Evolutionary conservation across 2,888 invertebrate genomes (phyloP).

Genomic region (Spodoptera picta): DNA sequence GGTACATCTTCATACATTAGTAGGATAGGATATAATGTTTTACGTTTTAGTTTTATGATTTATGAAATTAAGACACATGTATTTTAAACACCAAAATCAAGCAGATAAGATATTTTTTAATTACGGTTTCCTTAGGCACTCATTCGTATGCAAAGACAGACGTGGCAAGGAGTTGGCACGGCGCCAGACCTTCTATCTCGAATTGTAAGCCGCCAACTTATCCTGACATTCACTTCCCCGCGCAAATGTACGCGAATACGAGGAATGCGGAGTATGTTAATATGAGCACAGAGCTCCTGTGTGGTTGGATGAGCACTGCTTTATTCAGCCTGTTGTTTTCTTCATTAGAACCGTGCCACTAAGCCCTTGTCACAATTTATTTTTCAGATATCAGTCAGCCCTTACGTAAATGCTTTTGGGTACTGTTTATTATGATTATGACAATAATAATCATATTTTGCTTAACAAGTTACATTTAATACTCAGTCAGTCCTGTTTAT

Average conservation of each 20-base stretch:
- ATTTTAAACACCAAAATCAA: slow-evolving; percentile 1
- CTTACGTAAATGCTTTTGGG: slow-evolving; percentile 15
- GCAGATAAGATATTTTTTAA: slow-evolving; percentile 61
- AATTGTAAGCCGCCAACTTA: slow-evolving; percentile 72
- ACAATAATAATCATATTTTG: neutral
- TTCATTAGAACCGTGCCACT: slow-evolving; percentile 70
- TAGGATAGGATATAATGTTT: too few relatives aligned
- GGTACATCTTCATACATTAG: too few relatives aligned
- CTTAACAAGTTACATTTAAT: neutral
- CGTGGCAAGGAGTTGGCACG: slow-evolving; percentile 72
- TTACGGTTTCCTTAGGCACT: slow-evolving; percentile 55
- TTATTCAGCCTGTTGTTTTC: slow-evolving; percentile 73
- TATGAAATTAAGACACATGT: neutral
- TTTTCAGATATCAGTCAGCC: slow-evolving; percentile 45
- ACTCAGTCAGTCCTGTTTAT: too few relatives aligned
- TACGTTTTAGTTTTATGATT: too few relatives aligned
- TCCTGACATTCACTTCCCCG: slow-evolving; percentile 61
- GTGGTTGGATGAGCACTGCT: slow-evolving; percentile 62
- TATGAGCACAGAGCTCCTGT: slow-evolving; percentile 60
- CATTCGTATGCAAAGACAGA: slow-evolving; percentile 64
- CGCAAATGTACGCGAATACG: slow-evolving; percentile 50
- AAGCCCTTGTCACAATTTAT: slow-evolving; percentile 59
- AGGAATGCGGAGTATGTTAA: slow-evolving; percentile 51
- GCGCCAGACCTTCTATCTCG: slow-evolving; percentile 72
- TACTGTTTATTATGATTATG: slow-evolving; percentile 18